These are phyloP conservation scores for Calyptomena viridis DNA, from an alignment of 2,113 vertebrate genomes.

Conservation along the genomic window DNA sequence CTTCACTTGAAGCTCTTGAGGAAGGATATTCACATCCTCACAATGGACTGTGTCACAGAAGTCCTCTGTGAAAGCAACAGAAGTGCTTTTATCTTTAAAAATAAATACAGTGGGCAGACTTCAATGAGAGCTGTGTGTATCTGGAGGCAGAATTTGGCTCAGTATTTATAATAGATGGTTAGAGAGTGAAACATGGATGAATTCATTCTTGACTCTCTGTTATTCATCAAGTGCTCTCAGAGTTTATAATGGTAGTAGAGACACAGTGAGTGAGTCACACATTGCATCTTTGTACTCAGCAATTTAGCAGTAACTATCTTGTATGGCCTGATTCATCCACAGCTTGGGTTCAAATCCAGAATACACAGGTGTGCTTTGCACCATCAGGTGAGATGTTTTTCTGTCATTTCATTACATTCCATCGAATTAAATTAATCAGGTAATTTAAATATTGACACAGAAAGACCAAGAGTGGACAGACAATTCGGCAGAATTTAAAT, in stretches of 20 bases:
- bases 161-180: constrained; percentile 36
- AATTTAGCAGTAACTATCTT: background rate
- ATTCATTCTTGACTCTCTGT: constrained; percentile 41
- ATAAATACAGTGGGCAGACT: constrained; percentile 47
- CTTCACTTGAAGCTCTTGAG: background rate
- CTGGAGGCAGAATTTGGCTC: constrained; percentile 50
- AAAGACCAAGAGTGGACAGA: background rate
- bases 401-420: background rate
- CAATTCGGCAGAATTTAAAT: background rate
- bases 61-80: constrained; percentile 41
- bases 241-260: constrained; percentile 40
- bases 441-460: background rate
- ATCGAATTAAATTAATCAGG: background rate
- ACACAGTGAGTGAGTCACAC: constrained; percentile 26
- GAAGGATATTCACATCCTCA: constrained; percentile 25
- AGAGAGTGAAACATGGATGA: constrained; percentile 44
- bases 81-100: constrained; percentile 62
- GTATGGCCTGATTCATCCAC: background rate
- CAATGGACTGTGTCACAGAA: constrained; percentile 20
- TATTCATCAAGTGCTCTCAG: constrained; percentile 43
- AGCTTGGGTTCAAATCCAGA: background rate
- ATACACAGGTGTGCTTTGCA: background rate
- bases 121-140: constrained; percentile 25
- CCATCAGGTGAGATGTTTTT: background rate
- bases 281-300: constrained; percentile 11